These are phyloP conservation scores for Philopedon plagiatum DNA, from an alignment of 2,888 invertebrate species.

Conservation along the genomic window DNA sequence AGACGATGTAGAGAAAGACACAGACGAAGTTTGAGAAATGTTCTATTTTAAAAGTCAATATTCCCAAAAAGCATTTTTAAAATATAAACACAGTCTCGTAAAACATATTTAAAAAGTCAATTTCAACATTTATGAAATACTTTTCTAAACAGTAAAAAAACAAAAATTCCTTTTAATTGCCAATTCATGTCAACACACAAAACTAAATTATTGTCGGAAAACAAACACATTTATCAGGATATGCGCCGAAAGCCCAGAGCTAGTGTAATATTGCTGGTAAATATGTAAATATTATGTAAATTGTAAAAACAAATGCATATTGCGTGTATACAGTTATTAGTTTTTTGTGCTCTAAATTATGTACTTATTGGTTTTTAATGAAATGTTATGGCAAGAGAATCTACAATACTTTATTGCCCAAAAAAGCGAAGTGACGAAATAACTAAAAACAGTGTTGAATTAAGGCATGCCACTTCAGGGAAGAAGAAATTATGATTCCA, in stretches of 20 bases:
- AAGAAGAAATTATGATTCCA: too few species aligned
- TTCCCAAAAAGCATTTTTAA: too few species aligned
- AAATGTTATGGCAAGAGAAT: too few species aligned
- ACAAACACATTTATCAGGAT: background rate
- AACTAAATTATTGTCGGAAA: background rate
- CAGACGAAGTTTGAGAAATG: too few species aligned
- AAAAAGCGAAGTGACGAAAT: too few species aligned
- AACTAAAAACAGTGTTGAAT: too few species aligned
- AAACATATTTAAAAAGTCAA: background rate
- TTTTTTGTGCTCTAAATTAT: too few species aligned
- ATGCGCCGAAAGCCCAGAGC: background rate
- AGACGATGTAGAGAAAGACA: too few species aligned
- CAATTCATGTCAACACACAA: background rate
- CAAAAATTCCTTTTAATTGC: background rate
- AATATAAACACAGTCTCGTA: background rate
- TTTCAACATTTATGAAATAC: background rate
- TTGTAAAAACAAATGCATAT: background rate
- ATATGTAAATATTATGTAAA: slow-evolving; percentile 9
- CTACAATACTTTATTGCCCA: too few species aligned
- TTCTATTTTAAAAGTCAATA: background rate
- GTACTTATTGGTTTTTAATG: too few species aligned
- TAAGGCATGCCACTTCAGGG: too few species aligned
- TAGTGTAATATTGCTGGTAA: background rate
- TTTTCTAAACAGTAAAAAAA: background rate
- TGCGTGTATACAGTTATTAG: background rate